Evolutionary conservation across 2,888 invertebrate genomes (phyloP), one percentile per base, ranked within the genome.

Genomic region (Bibio marci): DNA sequence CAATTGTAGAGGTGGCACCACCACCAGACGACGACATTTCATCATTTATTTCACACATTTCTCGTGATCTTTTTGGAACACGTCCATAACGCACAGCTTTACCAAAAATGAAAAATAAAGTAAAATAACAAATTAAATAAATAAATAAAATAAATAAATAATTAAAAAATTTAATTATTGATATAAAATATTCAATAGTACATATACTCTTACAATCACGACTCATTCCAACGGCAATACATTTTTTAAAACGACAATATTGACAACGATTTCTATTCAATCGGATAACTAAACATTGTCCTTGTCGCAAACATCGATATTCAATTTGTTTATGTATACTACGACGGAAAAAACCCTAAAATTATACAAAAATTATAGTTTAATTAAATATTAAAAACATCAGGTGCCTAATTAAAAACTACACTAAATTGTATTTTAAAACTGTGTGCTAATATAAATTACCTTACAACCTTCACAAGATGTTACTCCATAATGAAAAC

Each of bases 391-490:
- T n/a, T n/a, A n/a, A n/a, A n/a, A n/a, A n/a, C n/a, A n/a, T n/a
- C n/a, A n/a, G n/a, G n/a, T n/a, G n/a, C n/a, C n/a, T n/a, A n/a
- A n/a, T n/a, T n/a, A n/a, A n/a, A n/a, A n/a, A n/a, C n/a, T n/a
- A n/a, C n/a, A n/a, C n/a, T n/a, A n/a, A n/a, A n/a, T n/a, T n/a
- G n/a, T n/a, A n/a, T n/a, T n/a, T n/a, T n/a, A n/a, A n/a, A n/a
- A n/a, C n/a, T n/a, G n/a, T n/a, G n/a, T n/a, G n/a, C n/a, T n/a
- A n/a, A n/a, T n/a, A n/a, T n/a, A n/a, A n/a, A n/a, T n/a, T 67
- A 92, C 92, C 81, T 94, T 95, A 67, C 94, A 95, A 49, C 95
- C 94, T 65, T 95, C 94, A 65, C 94, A 95, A 47, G 91, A 91
- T 46, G 92, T 94, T 50, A 95, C 94, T 39, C 95, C 94, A 75